These are phyloP conservation scores for Crocallis elinguaria DNA, from an alignment of 2,888 invertebrate species.

Conservation along the genomic window DNA sequence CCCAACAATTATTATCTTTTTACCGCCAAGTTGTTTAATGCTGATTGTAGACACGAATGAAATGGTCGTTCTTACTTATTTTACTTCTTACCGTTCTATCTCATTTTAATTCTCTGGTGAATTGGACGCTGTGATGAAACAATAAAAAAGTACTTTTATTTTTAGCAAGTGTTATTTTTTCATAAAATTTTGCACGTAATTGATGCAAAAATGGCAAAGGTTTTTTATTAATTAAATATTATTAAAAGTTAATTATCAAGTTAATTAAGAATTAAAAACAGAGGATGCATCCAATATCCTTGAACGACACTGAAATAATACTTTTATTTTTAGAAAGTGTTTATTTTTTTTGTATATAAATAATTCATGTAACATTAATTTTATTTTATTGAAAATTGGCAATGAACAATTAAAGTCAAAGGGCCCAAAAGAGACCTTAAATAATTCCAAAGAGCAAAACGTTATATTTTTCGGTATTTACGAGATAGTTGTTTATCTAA, in stretches of 20 bases:
- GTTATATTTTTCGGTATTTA: no score
- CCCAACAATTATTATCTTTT: conserved; percentile 53
- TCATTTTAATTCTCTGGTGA: conserved; percentile 12
- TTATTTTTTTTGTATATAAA: no score
- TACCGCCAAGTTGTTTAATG: conserved; percentile 43
- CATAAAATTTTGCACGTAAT: conserved; percentile 10
- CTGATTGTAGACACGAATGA: conserved; percentile 37
- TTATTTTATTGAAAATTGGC: no score
- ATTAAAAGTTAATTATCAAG: neutral
- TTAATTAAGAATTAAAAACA: conserved; percentile 5
- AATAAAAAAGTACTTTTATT: conserved; percentile 3
- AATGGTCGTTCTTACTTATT: conserved; percentile 31
- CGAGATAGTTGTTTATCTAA: no score
- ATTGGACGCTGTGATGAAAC: conserved; percentile 18
- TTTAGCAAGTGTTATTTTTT: conserved; percentile 6
- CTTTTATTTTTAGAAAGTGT: conserved; percentile 3
- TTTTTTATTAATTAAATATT: neutral
- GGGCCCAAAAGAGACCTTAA: conserved; percentile 5
- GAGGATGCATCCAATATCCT: no score
- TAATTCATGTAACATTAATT: no score
- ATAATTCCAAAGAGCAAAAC: neutral
- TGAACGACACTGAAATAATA: conserved; percentile 6
- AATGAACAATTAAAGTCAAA: no score
- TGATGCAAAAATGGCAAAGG: neutral
- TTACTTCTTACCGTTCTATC: conserved; percentile 9